phyloP scores from a whole-genome alignment of 2,888 invertebrate species.

The Marasmarcha lunaedactyla region DNA sequence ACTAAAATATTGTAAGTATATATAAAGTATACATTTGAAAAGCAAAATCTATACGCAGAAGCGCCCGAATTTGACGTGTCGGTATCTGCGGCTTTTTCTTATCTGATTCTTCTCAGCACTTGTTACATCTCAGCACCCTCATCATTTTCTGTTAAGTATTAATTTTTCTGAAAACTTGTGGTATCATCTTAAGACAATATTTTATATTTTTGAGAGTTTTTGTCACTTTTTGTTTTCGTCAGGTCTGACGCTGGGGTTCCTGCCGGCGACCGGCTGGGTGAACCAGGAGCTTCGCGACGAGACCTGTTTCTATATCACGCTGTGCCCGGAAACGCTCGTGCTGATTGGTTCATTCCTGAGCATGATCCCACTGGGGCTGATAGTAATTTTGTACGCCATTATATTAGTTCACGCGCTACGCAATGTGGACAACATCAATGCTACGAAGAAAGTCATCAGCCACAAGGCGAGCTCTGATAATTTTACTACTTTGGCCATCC shows the following conservation, averaged over 20 bases:
- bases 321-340: conserved; percentile 67
- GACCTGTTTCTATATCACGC: conserved; percentile 67
- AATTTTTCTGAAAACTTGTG: too few relatives aligned
- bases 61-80: too few relatives aligned
- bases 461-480: conserved; percentile 9
- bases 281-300: conserved; percentile 27
- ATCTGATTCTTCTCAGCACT: too few relatives aligned
- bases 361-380: conserved; percentile 53
- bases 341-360: conserved; percentile 68
- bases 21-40: too few relatives aligned
- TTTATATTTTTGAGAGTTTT: too few relatives aligned
- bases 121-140: too few relatives aligned
- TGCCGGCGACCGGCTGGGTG: conserved; percentile 72
- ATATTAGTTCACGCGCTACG: conserved; percentile 70
- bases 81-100: too few relatives aligned
- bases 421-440: conserved; percentile 42
- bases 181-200: too few relatives aligned
- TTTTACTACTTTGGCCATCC: conserved; percentile 37
- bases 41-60: too few relatives aligned
- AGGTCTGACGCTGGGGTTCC: conserved; percentile 70
- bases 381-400: conserved; percentile 66
- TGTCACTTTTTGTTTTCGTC: too few relatives aligned
- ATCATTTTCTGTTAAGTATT: too few relatives aligned
- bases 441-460: conserved; percentile 28
- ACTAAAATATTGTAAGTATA: too few relatives aligned